These are phyloP conservation scores for Orgyia antiqua DNA, from an alignment of 2,888 invertebrate genomes.

Conservation along the genomic window DNA sequence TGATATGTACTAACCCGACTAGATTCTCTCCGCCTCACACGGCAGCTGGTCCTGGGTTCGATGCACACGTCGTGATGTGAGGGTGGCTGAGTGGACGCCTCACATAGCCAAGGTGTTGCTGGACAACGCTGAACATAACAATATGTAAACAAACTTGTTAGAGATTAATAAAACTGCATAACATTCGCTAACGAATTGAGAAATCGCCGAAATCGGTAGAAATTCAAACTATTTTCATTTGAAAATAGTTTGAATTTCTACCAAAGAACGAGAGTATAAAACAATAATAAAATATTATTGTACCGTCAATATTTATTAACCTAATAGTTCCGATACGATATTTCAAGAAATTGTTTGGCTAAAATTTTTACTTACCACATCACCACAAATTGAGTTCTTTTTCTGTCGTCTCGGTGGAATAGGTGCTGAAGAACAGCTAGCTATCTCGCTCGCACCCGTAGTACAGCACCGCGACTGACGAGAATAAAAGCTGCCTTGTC, in stretches of 20 bases:
- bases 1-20: background rate
- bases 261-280: too few species aligned
- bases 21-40: background rate
- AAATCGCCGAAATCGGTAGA: too few species aligned
- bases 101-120: slow-evolving; percentile 14
- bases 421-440: slow-evolving; percentile 38
- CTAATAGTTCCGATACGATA: too few species aligned
- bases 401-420: slow-evolving; percentile 36
- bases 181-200: too few species aligned
- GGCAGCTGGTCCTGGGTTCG: slow-evolving; percentile 2
- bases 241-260: too few species aligned
- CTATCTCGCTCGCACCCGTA: slow-evolving; percentile 32
- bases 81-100: slow-evolving; percentile 27
- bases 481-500: slow-evolving; percentile 17
- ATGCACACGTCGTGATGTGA: slow-evolving; percentile 18
- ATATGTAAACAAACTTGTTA: too few species aligned
- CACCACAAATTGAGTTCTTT: slow-evolving; percentile 26
- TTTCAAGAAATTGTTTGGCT: too few species aligned
- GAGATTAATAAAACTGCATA: too few species aligned
- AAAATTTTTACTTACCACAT: slow-evolving; percentile 37
- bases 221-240: too few species aligned
- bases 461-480: slow-evolving; percentile 8
- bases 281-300: too few species aligned
- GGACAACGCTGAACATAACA: slow-evolving; percentile 15
- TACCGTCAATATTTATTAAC: too few species aligned